Percentiles rank a stretch among this genome's conserved stretches.
Conservation (phyloP, 1,140 invertebrate genomes). For the Sminthurinus signatus region DNA sequence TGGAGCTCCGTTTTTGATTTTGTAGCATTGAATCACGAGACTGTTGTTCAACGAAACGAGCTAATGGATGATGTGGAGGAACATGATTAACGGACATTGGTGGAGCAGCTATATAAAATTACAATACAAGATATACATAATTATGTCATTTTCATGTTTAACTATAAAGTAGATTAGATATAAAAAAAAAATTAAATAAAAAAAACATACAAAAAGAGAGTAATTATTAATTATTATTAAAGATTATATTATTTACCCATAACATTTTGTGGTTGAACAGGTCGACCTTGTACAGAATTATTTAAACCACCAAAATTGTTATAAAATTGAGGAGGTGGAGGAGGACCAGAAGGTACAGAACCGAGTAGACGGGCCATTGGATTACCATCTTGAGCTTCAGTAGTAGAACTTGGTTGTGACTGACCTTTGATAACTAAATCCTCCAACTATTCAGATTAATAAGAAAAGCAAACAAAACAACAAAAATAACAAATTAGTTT, state of each 20-base stretch:
- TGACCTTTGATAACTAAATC: slow-evolving; percentile 3
- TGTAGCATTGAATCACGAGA: slow-evolving; percentile 41
- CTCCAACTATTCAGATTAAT: too few species aligned
- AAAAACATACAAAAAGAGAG: slow-evolving; percentile 43
- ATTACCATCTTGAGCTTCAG: too few species aligned
- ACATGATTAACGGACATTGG: slow-evolving; percentile 41
- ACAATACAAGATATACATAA: too few species aligned
- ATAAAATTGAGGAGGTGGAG: slow-evolving; percentile 4
- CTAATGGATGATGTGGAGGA: slow-evolving; percentile 46
- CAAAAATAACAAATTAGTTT: not conserved
- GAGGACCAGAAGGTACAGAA: too few species aligned
- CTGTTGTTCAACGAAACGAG: slow-evolving; percentile 13
- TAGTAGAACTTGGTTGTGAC: too few species aligned
- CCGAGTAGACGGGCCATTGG: too few species aligned
- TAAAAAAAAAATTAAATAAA: not conserved
- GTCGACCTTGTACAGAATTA: too few species aligned
- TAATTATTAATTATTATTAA: slow-evolving; percentile 42
- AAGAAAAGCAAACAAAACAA: too few species aligned
- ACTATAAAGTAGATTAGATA: not conserved
- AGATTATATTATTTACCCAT: slow-evolving; percentile 19
- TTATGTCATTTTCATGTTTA: slow-evolving; percentile 46
- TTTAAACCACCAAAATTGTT: not conserved
- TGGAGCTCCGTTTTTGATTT: slow-evolving; percentile 15
- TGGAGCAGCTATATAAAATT: slow-evolving; percentile 42
- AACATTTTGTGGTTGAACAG: slow-evolving; percentile 3